These are phyloP conservation scores for Trochalopteron elliotii DNA, from an alignment of 2,113 vertebrate genomes.

Conservation along the genomic window DNA sequence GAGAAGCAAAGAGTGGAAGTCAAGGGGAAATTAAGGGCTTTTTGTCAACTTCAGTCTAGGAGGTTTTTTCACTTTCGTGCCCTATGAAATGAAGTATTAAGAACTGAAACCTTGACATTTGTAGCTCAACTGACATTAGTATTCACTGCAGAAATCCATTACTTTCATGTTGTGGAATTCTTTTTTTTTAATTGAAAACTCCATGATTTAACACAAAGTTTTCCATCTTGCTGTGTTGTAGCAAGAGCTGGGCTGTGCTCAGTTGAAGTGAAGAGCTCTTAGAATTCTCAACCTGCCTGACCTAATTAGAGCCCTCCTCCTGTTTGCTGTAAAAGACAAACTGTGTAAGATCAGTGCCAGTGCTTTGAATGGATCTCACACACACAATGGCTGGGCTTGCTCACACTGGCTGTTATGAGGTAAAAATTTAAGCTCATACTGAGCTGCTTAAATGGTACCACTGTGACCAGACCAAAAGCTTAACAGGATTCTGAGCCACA, in stretches of 20 bases:
- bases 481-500: not conserved
- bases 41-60: not conserved
- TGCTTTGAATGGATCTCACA: not conserved
- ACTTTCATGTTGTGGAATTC: not conserved
- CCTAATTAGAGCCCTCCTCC: not conserved
- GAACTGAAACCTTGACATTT: not conserved
- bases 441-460: conserved; percentile 47
- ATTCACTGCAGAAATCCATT: not conserved
- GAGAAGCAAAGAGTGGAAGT: not conserved
- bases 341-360: not conserved
- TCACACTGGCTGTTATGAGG: not conserved
- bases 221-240: not conserved
- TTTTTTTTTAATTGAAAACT: not conserved
- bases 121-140: not conserved
- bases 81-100: not conserved
- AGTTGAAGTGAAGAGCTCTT: not conserved
- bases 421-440: conserved; percentile 49
- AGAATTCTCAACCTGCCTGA: not conserved
- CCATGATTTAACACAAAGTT: not conserved
- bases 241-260: not conserved
- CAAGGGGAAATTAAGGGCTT: not conserved
- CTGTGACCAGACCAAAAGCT: conserved; percentile 49
- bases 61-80: not conserved
- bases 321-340: not conserved
- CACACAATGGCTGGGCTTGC: not conserved